These are phyloP conservation scores for Drosophila trichaetosa DNA, from an alignment of 2,888 invertebrate genomes.

Conservation along the genomic window DNA sequence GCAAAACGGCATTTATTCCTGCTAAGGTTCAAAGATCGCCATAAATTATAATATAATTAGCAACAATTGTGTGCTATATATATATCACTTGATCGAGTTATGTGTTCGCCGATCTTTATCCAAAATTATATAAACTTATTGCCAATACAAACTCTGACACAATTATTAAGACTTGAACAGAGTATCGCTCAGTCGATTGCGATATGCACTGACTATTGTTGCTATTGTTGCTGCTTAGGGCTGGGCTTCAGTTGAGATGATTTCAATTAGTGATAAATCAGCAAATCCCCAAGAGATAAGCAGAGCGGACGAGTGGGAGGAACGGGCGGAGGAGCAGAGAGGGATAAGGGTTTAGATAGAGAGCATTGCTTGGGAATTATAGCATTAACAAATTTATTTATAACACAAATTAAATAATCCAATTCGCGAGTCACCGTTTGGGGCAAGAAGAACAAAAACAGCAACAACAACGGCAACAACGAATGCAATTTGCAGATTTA, in stretches of 20 bases:
- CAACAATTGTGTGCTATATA: not conserved
- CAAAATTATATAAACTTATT: not conserved
- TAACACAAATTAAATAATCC: slow-evolving; percentile 78
- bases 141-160: not conserved
- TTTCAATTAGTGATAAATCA: slow-evolving; percentile 69
- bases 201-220: not conserved
- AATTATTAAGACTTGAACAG: not conserved
- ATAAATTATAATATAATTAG: not conserved
- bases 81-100: not conserved
- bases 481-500: slow-evolving; percentile 72
- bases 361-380: slow-evolving; percentile 42
- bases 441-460: slow-evolving; percentile 31
- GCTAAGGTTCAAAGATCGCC: not conserved
- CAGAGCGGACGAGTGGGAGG: not conserved
- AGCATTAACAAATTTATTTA: slow-evolving; percentile 76
- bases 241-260: slow-evolving; percentile 47
- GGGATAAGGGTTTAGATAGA: not conserved
- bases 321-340: no score
- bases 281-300: slow-evolving; percentile 18
- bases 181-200: slow-evolving; percentile 3
- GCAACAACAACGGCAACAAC: slow-evolving; percentile 28
- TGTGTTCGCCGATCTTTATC: no score
- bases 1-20: not conserved
- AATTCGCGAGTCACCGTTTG: slow-evolving; percentile 52
- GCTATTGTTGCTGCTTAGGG: slow-evolving; percentile 21